A percentile compares a stretch with the other conserved stretches of the same genome.
Evolutionary conservation across 2,797 vertebrate species (phyloP).

Genomic region (Columba guinea): DNA sequence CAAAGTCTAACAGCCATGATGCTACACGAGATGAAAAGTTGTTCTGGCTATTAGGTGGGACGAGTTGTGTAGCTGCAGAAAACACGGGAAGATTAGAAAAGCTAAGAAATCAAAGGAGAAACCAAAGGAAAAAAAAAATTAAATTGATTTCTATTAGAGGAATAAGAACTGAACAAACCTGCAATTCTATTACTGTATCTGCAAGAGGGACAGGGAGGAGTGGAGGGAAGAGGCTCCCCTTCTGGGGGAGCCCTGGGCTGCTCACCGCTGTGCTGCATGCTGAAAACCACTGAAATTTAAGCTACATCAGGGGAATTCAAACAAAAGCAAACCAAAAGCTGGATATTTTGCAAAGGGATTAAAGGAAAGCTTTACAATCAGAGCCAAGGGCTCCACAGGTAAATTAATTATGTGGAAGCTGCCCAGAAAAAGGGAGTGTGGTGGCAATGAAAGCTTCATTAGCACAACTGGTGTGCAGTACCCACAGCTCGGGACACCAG

Average conservation of each 20-base stretch:
- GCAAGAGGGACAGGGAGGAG: background rate
- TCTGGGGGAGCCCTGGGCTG: background rate
- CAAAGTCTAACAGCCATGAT: accelerated
- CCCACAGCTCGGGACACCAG: background rate
- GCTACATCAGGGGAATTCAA: background rate
- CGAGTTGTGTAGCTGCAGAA: background rate
- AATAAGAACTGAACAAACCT: background rate
- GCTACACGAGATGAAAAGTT: accelerated
- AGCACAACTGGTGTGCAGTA: accelerated
- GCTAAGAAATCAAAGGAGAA: background rate
- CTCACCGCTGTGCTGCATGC: background rate
- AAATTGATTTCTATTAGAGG: background rate
- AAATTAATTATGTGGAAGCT: background rate
- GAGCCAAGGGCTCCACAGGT: background rate
- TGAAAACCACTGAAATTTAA: background rate
- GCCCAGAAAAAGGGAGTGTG: background rate
- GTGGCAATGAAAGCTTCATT: background rate
- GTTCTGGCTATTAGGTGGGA: background rate
- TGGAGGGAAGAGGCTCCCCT: background rate
- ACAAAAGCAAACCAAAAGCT: background rate
- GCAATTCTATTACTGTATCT: background rate
- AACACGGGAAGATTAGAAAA: background rate
- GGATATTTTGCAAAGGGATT: background rate
- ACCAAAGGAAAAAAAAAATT: background rate
- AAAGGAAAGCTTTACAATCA: background rate